These are phyloP conservation scores for Maniola jurtina DNA, from an alignment of 1,140 invertebrate genomes.

Conservation along the genomic window DNA sequence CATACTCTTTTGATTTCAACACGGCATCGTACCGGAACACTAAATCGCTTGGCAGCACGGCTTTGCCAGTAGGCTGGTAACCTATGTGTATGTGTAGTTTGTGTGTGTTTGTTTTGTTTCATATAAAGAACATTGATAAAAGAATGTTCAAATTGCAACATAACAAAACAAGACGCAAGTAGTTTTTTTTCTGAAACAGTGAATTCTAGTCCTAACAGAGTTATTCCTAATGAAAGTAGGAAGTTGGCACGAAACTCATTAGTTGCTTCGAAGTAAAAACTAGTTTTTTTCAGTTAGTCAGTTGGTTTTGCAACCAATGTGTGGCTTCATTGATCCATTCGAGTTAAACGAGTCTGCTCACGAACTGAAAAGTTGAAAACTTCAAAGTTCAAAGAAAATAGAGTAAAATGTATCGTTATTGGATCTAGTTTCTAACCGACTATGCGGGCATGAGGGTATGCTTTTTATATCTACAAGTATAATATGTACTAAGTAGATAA, in stretches of 20 bases:
- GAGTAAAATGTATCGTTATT: constrained; percentile 3
- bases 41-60: too few relatives aligned
- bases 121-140: too few relatives aligned
- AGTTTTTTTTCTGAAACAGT: not conserved
- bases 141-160: too few relatives aligned
- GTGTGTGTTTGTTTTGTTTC: too few relatives aligned
- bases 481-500: too few relatives aligned
- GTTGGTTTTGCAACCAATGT: not conserved
- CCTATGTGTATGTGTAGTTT: too few relatives aligned
- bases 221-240: too few relatives aligned
- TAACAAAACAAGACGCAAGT: not conserved
- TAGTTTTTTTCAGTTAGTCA: not conserved
- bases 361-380: not conserved
- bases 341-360: not conserved
- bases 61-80: too few relatives aligned
- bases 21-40: too few relatives aligned
- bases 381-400: constrained; percentile 1
- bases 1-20: too few relatives aligned
- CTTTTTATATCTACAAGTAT: too few relatives aligned
- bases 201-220: too few relatives aligned
- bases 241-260: not conserved
- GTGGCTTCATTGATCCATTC: not conserved
- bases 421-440: not conserved
- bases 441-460: not conserved
- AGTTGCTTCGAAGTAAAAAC: not conserved